A percentile compares a stretch with the other conserved stretches of the same genome.
Conservation (phyloP, 30 jellyfish, hydroid and myxozoan genomes). For the Chironex yamaguchii region DNA sequence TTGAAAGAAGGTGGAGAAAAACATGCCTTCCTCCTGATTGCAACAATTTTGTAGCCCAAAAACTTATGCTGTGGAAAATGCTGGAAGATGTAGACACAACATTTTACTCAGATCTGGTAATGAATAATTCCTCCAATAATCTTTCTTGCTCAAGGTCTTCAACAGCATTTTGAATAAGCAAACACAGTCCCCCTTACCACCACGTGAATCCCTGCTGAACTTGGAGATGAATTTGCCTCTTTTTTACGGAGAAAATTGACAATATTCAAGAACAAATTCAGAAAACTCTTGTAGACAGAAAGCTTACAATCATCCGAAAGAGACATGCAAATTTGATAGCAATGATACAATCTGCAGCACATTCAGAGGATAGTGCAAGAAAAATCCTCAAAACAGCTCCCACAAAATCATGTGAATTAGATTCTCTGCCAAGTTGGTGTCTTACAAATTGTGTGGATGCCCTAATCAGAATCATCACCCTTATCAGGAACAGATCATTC, state of each 20-base stretch:
- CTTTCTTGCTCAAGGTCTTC: conserved; percentile 18
- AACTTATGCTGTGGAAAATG: not conserved
- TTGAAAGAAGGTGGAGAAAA: conserved; percentile 21
- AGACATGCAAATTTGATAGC: conserved; percentile 59
- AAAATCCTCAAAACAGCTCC: conserved; percentile 34
- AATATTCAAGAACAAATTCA: not conserved
- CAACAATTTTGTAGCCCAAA: conserved; percentile 23
- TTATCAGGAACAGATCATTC: conserved; percentile 32
- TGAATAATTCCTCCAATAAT: conserved; percentile 8
- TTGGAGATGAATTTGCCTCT: conserved; percentile 14
- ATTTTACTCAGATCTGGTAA: conserved; percentile 24
- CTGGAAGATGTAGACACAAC: too few species aligned
- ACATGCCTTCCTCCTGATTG: conserved; percentile 11
- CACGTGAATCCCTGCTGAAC: conserved; percentile 29
- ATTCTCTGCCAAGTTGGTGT: conserved; percentile 54
- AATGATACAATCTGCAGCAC: conserved; percentile 36
- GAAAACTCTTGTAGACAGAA: not conserved
- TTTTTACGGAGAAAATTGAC: conserved; percentile 14
- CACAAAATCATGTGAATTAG: conserved; percentile 25
- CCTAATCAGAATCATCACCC: conserved; percentile 57
- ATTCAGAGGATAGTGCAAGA: conserved; percentile 46
- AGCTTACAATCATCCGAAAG: conserved; percentile 39
- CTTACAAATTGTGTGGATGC: conserved; percentile 51
- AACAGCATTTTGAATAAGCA: conserved; percentile 8
- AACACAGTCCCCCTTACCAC: conserved; percentile 11